A percentile compares a stretch with the other conserved stretches of the same genome.
Conservation (phyloP, 2,888 invertebrate genomes). For the Rhimphoctona megacephalus region DNA sequence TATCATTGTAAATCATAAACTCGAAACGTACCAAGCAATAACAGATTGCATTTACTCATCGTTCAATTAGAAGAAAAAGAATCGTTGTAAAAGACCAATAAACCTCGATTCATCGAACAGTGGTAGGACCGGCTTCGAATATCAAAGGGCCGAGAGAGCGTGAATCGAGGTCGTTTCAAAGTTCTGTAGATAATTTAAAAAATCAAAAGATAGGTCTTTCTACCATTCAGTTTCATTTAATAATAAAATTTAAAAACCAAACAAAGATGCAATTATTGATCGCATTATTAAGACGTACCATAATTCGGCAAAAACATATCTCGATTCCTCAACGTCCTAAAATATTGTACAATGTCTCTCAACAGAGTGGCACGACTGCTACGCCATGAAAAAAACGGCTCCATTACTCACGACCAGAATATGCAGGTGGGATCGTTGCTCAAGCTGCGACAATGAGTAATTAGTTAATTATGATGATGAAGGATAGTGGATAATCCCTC, state of each 20-base stretch:
- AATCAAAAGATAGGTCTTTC: no score
- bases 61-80: background rate
- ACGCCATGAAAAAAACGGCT: constrained; percentile 1
- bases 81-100: background rate
- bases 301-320: background rate
- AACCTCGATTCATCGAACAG: background rate
- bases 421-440: background rate
- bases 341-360: background rate
- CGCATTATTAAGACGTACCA: background rate
- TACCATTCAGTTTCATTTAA: background rate
- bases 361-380: background rate
- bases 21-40: background rate
- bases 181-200: no score
- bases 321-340: background rate
- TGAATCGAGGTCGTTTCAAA: no score
- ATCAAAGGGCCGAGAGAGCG: no score
- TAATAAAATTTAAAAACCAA: background rate
- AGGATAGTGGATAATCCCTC: constrained; percentile 26
- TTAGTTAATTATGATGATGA: constrained; percentile 55
- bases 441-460: constrained; percentile 42
- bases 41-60: background rate
- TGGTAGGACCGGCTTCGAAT: background rate
- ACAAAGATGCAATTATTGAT: background rate
- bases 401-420: constrained; percentile 16
- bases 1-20: no score